Conservation (phyloP, 2,113 vertebrate genomes). For the Notechis scutatus region DNA sequence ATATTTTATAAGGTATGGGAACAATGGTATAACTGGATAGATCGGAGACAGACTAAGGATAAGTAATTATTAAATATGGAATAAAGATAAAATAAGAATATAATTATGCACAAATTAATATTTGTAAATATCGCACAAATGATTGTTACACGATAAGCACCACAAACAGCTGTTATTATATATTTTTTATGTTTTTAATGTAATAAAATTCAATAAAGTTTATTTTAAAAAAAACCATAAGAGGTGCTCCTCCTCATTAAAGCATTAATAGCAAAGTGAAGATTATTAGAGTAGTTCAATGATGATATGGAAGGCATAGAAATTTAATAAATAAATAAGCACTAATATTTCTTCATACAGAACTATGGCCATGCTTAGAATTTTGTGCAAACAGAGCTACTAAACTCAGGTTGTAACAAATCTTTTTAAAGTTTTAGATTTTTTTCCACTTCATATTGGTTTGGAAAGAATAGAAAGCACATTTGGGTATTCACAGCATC, state of each 20-base stretch:
- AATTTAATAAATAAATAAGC: neutral
- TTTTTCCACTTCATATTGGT: neutral
- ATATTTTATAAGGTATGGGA: no score
- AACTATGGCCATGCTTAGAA: neutral
- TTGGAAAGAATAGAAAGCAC: neutral
- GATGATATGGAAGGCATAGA: neutral
- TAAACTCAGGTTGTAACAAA: neutral
- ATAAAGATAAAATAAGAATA: no score
- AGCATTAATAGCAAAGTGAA: neutral
- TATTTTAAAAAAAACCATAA: neutral
- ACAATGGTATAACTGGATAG: no score
- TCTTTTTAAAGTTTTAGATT: neutral
- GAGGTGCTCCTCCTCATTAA: neutral
- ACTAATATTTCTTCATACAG: neutral
- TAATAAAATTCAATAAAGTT: no score
- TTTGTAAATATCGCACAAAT: no score
- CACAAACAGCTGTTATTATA: no score
- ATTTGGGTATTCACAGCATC: neutral
- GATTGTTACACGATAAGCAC: no score
- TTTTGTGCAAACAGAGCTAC: neutral
- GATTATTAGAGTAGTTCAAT: neutral
- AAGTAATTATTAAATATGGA: no score
- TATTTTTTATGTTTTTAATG: no score
- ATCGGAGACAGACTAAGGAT: no score
- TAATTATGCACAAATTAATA: no score